These are phyloP conservation scores for Pterostichus madidus DNA, from an alignment of 2,888 invertebrate species.

Conservation along the genomic window DNA sequence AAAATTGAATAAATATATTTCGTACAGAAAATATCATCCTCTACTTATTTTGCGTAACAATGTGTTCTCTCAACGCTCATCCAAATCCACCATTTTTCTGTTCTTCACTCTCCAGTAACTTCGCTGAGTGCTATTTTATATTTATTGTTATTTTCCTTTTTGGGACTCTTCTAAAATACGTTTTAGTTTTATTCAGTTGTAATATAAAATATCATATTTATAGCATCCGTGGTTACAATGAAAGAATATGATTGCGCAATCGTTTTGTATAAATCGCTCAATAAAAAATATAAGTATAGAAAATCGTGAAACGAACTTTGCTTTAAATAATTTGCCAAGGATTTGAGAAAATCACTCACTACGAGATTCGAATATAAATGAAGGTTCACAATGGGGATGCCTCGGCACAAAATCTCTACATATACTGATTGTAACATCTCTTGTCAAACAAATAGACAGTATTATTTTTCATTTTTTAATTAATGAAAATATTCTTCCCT, in stretches of 20 bases:
- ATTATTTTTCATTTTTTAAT: conserved; percentile 25
- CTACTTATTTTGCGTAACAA: conserved; percentile 22
- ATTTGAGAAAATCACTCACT: conserved; percentile 12
- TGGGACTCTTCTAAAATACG: conserved; percentile 18
- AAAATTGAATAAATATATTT: conserved; percentile 42
- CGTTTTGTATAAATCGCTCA: conserved; percentile 14
- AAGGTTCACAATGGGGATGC: background rate
- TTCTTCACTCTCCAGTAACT: conserved; percentile 32
- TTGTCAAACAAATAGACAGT: conserved; percentile 10
- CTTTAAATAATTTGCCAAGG: conserved; percentile 26
- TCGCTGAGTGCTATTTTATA: conserved; percentile 35
- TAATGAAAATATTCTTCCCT: background rate
- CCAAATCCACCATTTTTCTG: conserved; percentile 18
- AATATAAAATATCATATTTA: conserved; percentile 36
- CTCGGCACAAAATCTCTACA: conserved; percentile 1
- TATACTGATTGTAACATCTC: too few species aligned
- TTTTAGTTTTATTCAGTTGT: conserved; percentile 21
- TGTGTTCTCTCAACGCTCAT: background rate
- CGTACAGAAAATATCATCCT: background rate
- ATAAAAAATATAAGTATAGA: conserved; percentile 6
- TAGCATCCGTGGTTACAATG: background rate
- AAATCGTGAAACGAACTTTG: conserved; percentile 22
- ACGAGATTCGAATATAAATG: conserved; percentile 30
- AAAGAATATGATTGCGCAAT: conserved; percentile 19
- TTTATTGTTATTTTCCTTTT: conserved; percentile 42